Evolutionary conservation across 2,888 invertebrate species (phyloP).

Genomic region (Leistus spinibarbis): DNA sequence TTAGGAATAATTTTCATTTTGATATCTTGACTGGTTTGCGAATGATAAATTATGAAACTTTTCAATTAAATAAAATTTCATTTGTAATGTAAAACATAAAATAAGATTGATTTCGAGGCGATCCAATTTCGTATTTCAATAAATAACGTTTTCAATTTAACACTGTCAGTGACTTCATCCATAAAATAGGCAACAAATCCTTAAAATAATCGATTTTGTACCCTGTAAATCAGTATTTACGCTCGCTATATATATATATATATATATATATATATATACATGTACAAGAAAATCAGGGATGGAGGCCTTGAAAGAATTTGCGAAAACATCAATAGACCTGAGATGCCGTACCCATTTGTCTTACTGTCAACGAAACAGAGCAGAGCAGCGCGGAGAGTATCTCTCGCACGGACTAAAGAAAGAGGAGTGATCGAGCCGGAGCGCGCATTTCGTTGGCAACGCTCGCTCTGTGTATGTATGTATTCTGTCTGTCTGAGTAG

Average conservation of each 20-base stretch:
- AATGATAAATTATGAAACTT: no score
- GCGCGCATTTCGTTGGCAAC: neutral
- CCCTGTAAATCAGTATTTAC: neutral
- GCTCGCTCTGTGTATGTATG: neutral
- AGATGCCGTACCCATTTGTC: neutral
- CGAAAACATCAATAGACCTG: conserved; percentile 3
- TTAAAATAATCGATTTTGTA: neutral
- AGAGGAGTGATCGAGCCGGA: neutral
- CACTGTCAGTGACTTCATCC: neutral
- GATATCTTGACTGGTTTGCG: no score
- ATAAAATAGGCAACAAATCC: neutral
- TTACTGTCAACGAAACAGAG: neutral
- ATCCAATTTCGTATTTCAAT: neutral
- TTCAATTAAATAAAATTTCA: neutral
- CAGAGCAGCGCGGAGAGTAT: neutral
- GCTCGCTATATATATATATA: neutral
- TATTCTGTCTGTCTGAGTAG: neutral
- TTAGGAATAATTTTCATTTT: no score
- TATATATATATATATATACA: neutral
- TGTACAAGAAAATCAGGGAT: neutral
- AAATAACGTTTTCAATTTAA: neutral
- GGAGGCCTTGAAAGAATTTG: neutral
- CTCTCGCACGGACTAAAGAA: neutral
- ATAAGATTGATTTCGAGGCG: neutral
- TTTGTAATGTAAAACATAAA: neutral